Evolutionary conservation across 1,140 invertebrate species (phyloP), one percentile per base, ranked within the genome.

Genomic region (Asbolus verrucosus): DNA sequence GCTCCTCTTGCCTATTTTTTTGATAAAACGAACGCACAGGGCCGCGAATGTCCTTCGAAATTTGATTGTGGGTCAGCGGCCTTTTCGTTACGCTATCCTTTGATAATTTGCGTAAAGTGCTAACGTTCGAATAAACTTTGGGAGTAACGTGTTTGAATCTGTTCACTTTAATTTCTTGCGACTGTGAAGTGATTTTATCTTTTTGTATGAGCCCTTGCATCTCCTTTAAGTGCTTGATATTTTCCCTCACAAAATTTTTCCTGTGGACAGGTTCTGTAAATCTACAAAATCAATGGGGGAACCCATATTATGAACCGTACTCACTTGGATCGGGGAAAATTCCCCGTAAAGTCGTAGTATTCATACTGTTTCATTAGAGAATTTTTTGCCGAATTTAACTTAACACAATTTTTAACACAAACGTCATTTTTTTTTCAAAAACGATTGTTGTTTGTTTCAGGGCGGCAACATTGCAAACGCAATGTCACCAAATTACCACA

Each of bases 281-380:
- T 39, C 36, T 54, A 70, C 68, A 54, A 60, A 18, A 72, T 59
- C 24, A 62, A 27, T 30, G 3, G 16, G 13, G 21, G 21, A 14
- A 13, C 6, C 2, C 1, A 19, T 9, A n/a, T n/a, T n/a, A 14
- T 54, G n/a, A n/a, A n/a, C 11, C 15, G 65, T n/a, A 85, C 84
- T 84, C 81, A 86, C 85, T 85, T 68, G 84, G 82, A 73, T 85
- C 84, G 63, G 85, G 85, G 77, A 86, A 86, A 79, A 86, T 81
- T 59, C 85, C 85, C 73, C 83, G 82, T 70, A 86, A 81, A 73
- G 84, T 85, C 43, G 76, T 75, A 60, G 73, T 72, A 71, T 76
- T 65, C 78, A 78, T 78, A 72, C 21, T 68, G 19, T 54, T 21
- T 67, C 63, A 60, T 71, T 41, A 41, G 43, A 46, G 11, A 24